Base-by-base conservation (phyloP, 1,140 invertebrate species). In the Oncopodura yosiiana region DNA sequence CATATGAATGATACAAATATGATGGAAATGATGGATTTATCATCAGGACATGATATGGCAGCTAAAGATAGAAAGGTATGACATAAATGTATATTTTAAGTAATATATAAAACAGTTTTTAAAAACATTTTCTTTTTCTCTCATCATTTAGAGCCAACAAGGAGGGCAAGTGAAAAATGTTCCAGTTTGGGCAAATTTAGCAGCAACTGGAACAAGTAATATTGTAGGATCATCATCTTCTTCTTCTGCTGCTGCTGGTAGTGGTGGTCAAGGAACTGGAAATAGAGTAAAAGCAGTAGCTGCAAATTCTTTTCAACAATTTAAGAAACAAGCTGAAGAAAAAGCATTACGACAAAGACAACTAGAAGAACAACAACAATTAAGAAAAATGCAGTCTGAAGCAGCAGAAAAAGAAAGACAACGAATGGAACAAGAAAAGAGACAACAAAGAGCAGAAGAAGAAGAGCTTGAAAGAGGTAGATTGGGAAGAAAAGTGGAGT, bases 251-350 rank as follows among this genome's bases (percentile, higher is more conserved):
- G 72, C 75, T 67, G 68, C 46, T 49, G 48, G 45, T 45, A 19
- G 50, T 39, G 27, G 59, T 32, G 64, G 60, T 27, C 56, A 62
- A 21, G 56, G 63, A 16, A 39, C 61, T 21, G 9, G 18, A 30
- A 39, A n/a, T 38, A 44, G 53, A 5, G 50, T 65, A 60, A 36
- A 45, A 12, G 27, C 32, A 23, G 61, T 64, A 21, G 63, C 69
- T 34, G 49, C 65, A 37, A 69, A 88, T 63, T 76, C 77, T 58
- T 86, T 83, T 65, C 77, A 87, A 73, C 82, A 83, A 60, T 97
- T 95, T 70, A 89, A 89, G 68, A 94, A 93, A 68, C 84, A 94
- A 75, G 92, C 92, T 8, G 89, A 90, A 71, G 90, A 95, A 71
- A 94, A 95, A 69, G 82, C 84, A 54, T 88, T 94, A 72, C 78